A percentile compares a stretch with the other conserved stretches of the same genome.
These are phyloP conservation scores for Epistrophe eligans DNA, from an alignment of 2,888 invertebrate species.

Conservation along the genomic window DNA sequence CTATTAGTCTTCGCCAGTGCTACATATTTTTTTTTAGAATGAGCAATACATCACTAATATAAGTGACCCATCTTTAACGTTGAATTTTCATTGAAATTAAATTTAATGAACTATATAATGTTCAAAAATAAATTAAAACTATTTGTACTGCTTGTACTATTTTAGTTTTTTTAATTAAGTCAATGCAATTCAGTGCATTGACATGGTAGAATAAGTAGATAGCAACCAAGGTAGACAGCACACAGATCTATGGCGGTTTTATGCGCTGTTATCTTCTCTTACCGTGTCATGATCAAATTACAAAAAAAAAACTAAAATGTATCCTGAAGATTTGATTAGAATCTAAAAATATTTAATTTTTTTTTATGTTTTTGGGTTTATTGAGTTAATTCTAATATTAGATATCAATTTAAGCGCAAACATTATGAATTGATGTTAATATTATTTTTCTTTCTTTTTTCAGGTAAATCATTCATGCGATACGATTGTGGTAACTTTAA, in stretches of 20 bases:
- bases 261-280: background rate
- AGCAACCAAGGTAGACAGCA: too few species aligned
- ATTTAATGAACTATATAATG: background rate
- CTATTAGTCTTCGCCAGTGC: background rate
- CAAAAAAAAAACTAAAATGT: background rate
- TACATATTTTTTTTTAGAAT: background rate
- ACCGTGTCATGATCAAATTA: background rate
- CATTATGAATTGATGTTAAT: background rate
- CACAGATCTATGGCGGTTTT: background rate
- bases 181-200: background rate
- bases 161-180: background rate
- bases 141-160: background rate
- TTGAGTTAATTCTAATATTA: too few species aligned
- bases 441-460: background rate
- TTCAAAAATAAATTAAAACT: slow-evolving; percentile 6
- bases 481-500: background rate
- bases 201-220: background rate
- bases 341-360: background rate
- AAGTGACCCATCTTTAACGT: slow-evolving; percentile 10
- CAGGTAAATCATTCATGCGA: background rate
- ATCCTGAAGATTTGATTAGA: background rate
- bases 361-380: background rate
- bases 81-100: slow-evolving; percentile 1
- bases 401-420: too few species aligned
- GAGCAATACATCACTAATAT: background rate